phyloP scores from a whole-genome alignment of 2,888 invertebrate species.

The Periphyllus acericola region DNA sequence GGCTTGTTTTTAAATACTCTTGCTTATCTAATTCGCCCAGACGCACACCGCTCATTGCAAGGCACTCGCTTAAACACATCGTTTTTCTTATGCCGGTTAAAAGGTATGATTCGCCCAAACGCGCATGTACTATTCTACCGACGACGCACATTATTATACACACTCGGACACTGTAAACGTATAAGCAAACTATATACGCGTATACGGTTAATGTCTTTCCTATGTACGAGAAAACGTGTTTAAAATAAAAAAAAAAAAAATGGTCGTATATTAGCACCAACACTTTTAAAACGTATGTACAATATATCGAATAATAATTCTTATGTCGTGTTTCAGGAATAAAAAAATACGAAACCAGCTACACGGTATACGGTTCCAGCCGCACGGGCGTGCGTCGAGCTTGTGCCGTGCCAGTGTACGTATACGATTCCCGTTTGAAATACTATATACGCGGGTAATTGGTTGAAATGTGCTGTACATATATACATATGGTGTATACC shows the following conservation, averaged over 20 bases:
- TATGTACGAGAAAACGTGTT: background rate
- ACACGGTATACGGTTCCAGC: background rate
- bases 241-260: background rate
- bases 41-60: no score
- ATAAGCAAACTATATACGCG: background rate
- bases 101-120: no score
- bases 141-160: background rate
- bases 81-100: no score
- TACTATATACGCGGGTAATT: background rate
- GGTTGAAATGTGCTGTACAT: background rate
- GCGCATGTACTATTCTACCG: no score
- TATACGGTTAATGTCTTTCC: background rate
- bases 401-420: background rate
- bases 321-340: slow-evolving; percentile 23
- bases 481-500: background rate
- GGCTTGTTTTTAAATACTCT: no score
- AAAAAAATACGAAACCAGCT: background rate
- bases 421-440: background rate
- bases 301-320: no score
- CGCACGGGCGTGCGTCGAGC: background rate
- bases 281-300: background rate
- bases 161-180: background rate
- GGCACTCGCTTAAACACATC: no score
- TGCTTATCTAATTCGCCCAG: no score
- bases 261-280: background rate